Evolutionary conservation across 2,888 invertebrate genomes (phyloP).

Genomic region (Tyria jacobaeae): DNA sequence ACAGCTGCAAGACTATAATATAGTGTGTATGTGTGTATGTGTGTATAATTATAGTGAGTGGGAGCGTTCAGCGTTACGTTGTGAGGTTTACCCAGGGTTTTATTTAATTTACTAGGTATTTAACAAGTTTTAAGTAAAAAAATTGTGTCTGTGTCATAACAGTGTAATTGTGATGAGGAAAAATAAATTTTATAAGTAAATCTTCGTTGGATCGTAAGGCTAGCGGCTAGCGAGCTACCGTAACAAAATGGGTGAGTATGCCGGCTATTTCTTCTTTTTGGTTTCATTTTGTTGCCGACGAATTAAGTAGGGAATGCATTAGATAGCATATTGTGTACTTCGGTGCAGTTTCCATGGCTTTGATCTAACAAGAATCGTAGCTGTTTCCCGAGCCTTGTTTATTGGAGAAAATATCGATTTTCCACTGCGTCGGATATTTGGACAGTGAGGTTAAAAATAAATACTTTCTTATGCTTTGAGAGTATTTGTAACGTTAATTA

Average conservation of each 20-base stretch:
- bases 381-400: slow-evolving; percentile 50
- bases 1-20: slow-evolving; percentile 56
- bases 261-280: slow-evolving; percentile 63
- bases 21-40: no score
- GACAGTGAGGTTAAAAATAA: slow-evolving; percentile 43
- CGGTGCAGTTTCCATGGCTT: background rate
- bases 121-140: slow-evolving; percentile 44
- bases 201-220: slow-evolving; percentile 50
- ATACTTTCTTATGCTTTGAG: slow-evolving; percentile 23
- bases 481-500: background rate
- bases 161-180: slow-evolving; percentile 70
- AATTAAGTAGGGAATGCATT: slow-evolving; percentile 18
- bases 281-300: slow-evolving; percentile 45
- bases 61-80: slow-evolving; percentile 44
- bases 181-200: slow-evolving; percentile 55
- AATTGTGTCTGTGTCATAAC: slow-evolving; percentile 58
- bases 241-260: slow-evolving; percentile 80
- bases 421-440: slow-evolving; percentile 65
- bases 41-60: no score
- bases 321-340: slow-evolving; percentile 14
- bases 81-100: slow-evolving; percentile 25
- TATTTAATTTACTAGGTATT: slow-evolving; percentile 43
- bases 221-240: slow-evolving; percentile 49
- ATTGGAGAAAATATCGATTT: slow-evolving; percentile 79
- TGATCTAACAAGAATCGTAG: slow-evolving; percentile 53